Conservation (phyloP, 2,888 invertebrate genomes). For the Choristoneura rosaceana region DNA sequence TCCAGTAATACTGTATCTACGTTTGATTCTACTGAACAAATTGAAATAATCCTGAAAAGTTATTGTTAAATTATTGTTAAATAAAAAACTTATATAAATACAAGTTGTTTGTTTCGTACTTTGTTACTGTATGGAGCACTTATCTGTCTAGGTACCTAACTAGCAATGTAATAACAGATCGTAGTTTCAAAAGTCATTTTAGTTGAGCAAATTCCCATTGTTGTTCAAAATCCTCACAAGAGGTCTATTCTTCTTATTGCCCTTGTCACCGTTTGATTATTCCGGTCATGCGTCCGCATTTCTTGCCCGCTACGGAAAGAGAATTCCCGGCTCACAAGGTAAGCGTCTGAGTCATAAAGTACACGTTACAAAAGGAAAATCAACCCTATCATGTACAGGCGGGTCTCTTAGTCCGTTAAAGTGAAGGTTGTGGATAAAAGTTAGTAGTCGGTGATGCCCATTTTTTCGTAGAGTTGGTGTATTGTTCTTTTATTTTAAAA, state of each 20-base stretch:
- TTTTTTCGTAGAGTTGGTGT: neutral
- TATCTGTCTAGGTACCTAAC: no score
- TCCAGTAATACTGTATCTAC: no score
- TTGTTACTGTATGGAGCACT: no score
- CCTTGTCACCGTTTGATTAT: constrained; percentile 27
- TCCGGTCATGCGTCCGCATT: constrained; percentile 29
- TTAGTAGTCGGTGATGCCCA: neutral
- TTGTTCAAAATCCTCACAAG: neutral
- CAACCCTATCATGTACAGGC: constrained; percentile 16
- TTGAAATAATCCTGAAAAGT: no score
- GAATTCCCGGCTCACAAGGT: constrained; percentile 27
- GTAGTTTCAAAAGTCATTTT: neutral
- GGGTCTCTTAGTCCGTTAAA: constrained; percentile 8
- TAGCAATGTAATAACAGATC: no score
- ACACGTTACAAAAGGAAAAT: constrained; percentile 24
- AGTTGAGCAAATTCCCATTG: neutral
- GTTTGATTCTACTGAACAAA: no score
- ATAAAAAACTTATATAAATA: no score
- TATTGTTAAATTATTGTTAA: no score
- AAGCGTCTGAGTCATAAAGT: constrained; percentile 30
- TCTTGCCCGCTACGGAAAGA: constrained; percentile 26
- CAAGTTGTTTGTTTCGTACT: no score
- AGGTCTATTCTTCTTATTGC: constrained; percentile 20
- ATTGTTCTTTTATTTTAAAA: neutral
- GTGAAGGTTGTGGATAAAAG: neutral